Base-by-base conservation (phyloP, 2,113 vertebrate genomes). In the Pollimyrus isidori region DNA sequence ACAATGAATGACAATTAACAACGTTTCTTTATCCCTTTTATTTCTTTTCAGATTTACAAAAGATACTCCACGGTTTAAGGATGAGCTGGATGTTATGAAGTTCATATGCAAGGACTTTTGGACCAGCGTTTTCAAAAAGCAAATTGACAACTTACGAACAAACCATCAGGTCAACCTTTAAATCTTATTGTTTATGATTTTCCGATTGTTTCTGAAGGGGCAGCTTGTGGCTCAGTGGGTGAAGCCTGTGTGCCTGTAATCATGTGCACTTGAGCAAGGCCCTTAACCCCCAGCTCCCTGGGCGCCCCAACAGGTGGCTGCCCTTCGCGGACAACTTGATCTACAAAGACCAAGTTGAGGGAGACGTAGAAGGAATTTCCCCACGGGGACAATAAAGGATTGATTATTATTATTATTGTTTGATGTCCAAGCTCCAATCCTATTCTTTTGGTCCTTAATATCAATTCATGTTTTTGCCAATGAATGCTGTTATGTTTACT, bases 101-200 rank as follows among this genome's bases (percentile, higher is more conserved):
- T 99, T 99, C 92, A 96, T 99, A 93, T 99, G 98, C 93, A 99
- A 99, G 95, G 98, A 98, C 92, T 99, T 98, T 92, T 99, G 98
- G 97, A 99, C 98, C 90, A 96, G 96, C 42, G 97, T 98, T 86
- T 99, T 99, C 95, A 99, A 97, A 94, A 98, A 99, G 92, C 98
- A 99, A 92, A 99, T 99, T 30, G 97, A 98, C 94, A 99, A 98
- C 92, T 95, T 99, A 87, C 96, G 98, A 93, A 99, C 97, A 89
- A 98, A 99, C 92, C 98, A 98, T 93, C 97, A 99, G 97, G 98
- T 98, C 94, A 83, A 3, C 30, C 76, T 42, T 88, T 9, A 35
- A 39, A 83, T 52, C 69, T 53, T 52, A 17, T 52, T n/a, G 10
- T 23, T 50, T n/a, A 9, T 45, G 9, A 65, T 62, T n/a, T n/a